phyloP scores from a whole-genome alignment of 1,140 invertebrate species.

The Odontomachus brunneus region DNA sequence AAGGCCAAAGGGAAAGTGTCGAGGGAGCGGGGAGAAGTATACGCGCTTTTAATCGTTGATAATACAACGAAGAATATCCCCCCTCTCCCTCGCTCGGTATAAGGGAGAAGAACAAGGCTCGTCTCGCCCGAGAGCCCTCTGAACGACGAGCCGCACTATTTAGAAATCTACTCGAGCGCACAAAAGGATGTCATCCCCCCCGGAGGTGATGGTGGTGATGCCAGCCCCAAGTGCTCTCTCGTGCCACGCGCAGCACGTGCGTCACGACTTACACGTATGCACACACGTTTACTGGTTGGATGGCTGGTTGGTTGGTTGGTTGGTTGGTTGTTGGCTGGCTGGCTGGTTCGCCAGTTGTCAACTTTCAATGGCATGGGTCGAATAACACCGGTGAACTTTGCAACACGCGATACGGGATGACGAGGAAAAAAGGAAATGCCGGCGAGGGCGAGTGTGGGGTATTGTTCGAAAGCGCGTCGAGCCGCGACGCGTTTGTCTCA shows the following conservation, averaged over 20 bases:
- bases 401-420: constrained; percentile 25
- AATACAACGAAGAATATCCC: constrained; percentile 31
- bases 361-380: constrained; percentile 47
- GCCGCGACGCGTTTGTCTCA: constrained; percentile 10
- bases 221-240: constrained; percentile 50
- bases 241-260: constrained; percentile 38
- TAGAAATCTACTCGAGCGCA: constrained; percentile 55
- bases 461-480: constrained; percentile 42
- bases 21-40: neutral
- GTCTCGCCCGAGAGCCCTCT: constrained; percentile 31
- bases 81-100: neutral
- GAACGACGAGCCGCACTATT: constrained; percentile 41
- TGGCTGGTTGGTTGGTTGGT: too few relatives aligned
- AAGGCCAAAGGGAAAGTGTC: neutral
- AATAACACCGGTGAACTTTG: constrained; percentile 41
- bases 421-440: neutral
- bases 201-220: constrained; percentile 21
- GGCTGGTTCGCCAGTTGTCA: constrained; percentile 9
- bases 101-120: constrained; percentile 31
- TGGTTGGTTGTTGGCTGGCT: neutral
- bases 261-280: constrained; percentile 1
- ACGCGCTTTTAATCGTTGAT: constrained; percentile 40
- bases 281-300: neutral
- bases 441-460: neutral
- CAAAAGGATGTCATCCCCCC: constrained; percentile 51